Conservation (phyloP, 2,888 invertebrate genomes). For the Lomographa bimaculata region DNA sequence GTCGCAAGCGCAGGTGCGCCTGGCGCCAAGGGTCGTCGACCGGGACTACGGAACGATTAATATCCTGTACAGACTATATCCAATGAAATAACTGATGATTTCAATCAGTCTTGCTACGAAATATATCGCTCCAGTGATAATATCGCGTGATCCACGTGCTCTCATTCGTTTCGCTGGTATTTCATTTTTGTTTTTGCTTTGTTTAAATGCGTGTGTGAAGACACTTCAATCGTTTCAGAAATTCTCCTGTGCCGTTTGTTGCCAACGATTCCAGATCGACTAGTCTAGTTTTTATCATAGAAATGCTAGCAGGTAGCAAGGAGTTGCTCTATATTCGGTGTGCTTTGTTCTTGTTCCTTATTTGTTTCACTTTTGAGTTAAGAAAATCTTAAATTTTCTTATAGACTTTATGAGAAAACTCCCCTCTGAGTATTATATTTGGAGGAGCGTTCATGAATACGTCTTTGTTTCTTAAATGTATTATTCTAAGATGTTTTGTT, state of each 20-base stretch:
- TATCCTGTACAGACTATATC: constrained; percentile 40
- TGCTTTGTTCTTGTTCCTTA: constrained; percentile 30
- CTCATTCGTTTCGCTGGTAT: constrained; percentile 21
- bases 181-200: constrained; percentile 14
- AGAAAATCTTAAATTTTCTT: too few species aligned
- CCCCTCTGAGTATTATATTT: too few species aligned
- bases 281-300: constrained; percentile 45
- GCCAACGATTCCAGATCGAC: constrained; percentile 39
- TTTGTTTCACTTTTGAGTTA: too few species aligned
- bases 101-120: constrained; percentile 29
- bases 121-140: constrained; percentile 5
- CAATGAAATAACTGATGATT: too few species aligned
- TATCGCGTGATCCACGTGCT: constrained; percentile 11
- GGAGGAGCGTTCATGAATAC: constrained; percentile 5
- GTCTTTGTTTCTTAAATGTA: constrained; percentile 11
- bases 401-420: too few species aligned
- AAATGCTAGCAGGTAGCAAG: constrained; percentile 43
- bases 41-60: constrained; percentile 51
- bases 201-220: constrained; percentile 13
- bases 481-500: constrained; percentile 21
- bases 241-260: constrained; percentile 39
- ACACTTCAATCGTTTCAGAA: constrained; percentile 27
- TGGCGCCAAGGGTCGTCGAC: constrained; percentile 62
- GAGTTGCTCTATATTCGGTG: constrained; percentile 40
- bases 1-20: constrained; percentile 66